A percentile compares a stretch with the other conserved stretches of the same genome.
These are phyloP conservation scores for Rhagonycha lutea DNA, from an alignment of 2,888 invertebrate genomes.

Conservation along the genomic window DNA sequence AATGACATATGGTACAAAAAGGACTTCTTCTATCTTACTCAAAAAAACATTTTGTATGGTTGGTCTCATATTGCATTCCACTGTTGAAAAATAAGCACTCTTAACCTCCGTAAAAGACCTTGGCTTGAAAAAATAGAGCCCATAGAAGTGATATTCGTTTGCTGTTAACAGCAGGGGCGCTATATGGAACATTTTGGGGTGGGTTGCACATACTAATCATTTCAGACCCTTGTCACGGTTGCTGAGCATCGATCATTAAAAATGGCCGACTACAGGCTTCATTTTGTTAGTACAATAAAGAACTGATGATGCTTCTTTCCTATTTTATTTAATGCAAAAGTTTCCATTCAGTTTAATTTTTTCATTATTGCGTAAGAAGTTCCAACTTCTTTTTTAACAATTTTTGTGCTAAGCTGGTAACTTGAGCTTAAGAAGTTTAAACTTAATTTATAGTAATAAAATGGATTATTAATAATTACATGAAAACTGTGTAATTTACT, in stretches of 20 bases:
- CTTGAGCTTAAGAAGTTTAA: background rate
- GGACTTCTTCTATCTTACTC: slow-evolving; percentile 16
- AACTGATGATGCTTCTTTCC: slow-evolving; percentile 23
- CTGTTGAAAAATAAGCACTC: slow-evolving; percentile 36
- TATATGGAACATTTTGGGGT: slow-evolving; percentile 36
- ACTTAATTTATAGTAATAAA: background rate
- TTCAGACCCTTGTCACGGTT: slow-evolving; percentile 48
- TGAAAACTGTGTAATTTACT: background rate
- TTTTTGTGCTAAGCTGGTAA: background rate
- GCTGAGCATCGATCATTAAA: slow-evolving; percentile 48
- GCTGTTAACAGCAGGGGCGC: slow-evolving; percentile 30
- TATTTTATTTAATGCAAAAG: slow-evolving; percentile 14
- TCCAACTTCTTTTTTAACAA: background rate
- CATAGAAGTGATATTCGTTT: slow-evolving; percentile 36
- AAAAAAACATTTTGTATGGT: slow-evolving; percentile 26
- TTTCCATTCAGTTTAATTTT: background rate
- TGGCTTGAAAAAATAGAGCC: slow-evolving; percentile 30
- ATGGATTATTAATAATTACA: background rate
- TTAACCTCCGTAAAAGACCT: slow-evolving; percentile 18
- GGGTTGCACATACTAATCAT: slow-evolving; percentile 47
- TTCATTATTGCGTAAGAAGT: background rate
- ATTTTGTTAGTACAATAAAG: slow-evolving; percentile 31
- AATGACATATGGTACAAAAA: slow-evolving; percentile 36
- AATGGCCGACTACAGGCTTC: slow-evolving; percentile 38
- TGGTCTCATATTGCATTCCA: slow-evolving; percentile 36